Conservation (phyloP, 2,888 invertebrate species). For the Archips xylosteana region DNA sequence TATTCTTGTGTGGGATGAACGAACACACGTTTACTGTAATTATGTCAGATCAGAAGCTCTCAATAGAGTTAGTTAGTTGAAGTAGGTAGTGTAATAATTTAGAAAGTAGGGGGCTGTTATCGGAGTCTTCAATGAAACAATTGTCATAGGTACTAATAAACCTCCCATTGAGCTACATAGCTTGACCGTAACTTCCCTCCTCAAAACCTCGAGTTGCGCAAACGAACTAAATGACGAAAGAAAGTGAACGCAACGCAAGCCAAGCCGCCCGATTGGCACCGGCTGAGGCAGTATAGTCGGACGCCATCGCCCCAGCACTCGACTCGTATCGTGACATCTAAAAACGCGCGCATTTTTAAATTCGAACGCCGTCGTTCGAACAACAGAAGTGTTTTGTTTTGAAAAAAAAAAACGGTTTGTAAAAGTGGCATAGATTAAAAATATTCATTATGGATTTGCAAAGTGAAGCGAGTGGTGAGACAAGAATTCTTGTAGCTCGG, state of each 20-base stretch:
- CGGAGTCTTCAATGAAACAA: not conserved
- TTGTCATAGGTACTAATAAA: not conserved
- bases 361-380: slow-evolving; percentile 39
- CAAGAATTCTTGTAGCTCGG: slow-evolving; percentile 62
- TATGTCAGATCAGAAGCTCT: not conserved
- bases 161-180: slow-evolving; percentile 33
- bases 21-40: not conserved
- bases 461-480: slow-evolving; percentile 62
- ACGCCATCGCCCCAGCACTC: slow-evolving; percentile 54
- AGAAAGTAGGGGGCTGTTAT: not conserved
- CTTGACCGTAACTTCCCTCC: slow-evolving; percentile 51
- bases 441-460: slow-evolving; percentile 65
- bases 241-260: slow-evolving; percentile 79
- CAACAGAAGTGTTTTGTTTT: slow-evolving; percentile 27
- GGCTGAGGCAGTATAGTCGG: slow-evolving; percentile 62
- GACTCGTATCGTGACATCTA: slow-evolving; percentile 49
- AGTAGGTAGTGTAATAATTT: not conserved
- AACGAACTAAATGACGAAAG: slow-evolving; percentile 77
- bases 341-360: slow-evolving; percentile 50
- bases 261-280: slow-evolving; percentile 47
- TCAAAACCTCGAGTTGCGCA: slow-evolving; percentile 63
- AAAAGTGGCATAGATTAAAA: slow-evolving; percentile 14
- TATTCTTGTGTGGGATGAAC: not conserved
- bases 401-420: slow-evolving; percentile 1
- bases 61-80: not conserved